These are phyloP conservation scores for Leptosomus discolor DNA, from an alignment of 2,113 vertebrate genomes.

Conservation along the genomic window DNA sequence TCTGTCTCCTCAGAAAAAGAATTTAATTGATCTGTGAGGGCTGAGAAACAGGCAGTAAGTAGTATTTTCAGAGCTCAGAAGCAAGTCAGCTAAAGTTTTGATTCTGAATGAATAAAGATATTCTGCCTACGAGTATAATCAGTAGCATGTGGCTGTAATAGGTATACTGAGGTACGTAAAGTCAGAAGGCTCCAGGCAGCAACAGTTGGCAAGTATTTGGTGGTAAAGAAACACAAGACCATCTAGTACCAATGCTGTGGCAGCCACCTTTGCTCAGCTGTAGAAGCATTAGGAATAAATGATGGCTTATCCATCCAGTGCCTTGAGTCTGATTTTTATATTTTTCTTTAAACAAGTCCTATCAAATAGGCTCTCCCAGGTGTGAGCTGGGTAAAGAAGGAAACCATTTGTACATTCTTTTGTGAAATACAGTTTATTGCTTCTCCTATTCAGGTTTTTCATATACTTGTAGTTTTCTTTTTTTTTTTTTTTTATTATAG, in stretches of 20 bases:
- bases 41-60: not conserved
- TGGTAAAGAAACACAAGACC: not conserved
- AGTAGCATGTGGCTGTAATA: fast-evolving
- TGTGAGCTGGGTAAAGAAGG: not conserved
- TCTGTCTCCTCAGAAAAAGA: not conserved
- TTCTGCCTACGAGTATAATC: fast-evolving
- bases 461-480: not conserved
- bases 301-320: not conserved
- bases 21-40: not conserved
- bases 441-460: not conserved
- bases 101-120: not conserved
- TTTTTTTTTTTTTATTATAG: not conserved
- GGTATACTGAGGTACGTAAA: not conserved
- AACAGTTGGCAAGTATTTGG: not conserved
- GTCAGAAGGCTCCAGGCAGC: not conserved
- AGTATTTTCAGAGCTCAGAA: not conserved
- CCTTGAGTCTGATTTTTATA: not conserved
- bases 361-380: not conserved
- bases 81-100: not conserved
- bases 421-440: not conserved
- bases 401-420: not conserved
- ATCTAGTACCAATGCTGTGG: not conserved
- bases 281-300: not conserved
- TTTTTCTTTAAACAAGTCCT: not conserved
- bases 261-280: not conserved